Conservation (phyloP, 2,888 invertebrate genomes). For the Andrena dorsata region DNA sequence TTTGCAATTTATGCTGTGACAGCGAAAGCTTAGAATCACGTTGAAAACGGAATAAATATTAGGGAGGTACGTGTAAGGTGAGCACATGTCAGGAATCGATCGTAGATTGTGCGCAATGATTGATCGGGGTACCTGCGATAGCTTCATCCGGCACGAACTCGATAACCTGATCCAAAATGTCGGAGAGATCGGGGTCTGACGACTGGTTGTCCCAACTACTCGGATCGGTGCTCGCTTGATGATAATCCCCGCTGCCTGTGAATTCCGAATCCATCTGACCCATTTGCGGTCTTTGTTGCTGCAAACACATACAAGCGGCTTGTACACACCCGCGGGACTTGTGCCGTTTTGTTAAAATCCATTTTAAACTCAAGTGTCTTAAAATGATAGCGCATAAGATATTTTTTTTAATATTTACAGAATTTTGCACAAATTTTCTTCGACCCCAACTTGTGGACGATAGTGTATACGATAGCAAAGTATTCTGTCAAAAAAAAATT, state of each 20-base stretch:
- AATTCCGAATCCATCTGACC: slow-evolving; percentile 84
- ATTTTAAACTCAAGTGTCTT: no score
- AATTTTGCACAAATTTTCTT: neutral
- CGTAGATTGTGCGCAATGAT: neutral
- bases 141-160: slow-evolving; percentile 91
- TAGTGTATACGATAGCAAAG: no score
- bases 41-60: neutral
- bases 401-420: neutral
- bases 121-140: slow-evolving; percentile 77
- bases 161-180: slow-evolving; percentile 94
- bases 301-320: neutral
- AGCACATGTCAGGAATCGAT: neutral
- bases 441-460: no score
- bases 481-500: slow-evolving; percentile 6
- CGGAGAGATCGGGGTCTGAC: slow-evolving; percentile 91
- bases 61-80: slow-evolving; percentile 1
- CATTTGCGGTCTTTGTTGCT: slow-evolving; percentile 82
- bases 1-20: slow-evolving; percentile 28
- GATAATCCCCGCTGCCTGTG: slow-evolving; percentile 82
- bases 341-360: no score
- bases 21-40: slow-evolving; percentile 43
- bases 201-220: slow-evolving; percentile 85
- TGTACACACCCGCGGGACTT: neutral
- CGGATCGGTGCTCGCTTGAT: slow-evolving; percentile 78
- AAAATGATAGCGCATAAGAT: neutral